Percentiles rank a stretch among this genome's conserved stretches.
Conservation (phyloP, 2,113 vertebrate species). For the Myiagra hebetior region DNA sequence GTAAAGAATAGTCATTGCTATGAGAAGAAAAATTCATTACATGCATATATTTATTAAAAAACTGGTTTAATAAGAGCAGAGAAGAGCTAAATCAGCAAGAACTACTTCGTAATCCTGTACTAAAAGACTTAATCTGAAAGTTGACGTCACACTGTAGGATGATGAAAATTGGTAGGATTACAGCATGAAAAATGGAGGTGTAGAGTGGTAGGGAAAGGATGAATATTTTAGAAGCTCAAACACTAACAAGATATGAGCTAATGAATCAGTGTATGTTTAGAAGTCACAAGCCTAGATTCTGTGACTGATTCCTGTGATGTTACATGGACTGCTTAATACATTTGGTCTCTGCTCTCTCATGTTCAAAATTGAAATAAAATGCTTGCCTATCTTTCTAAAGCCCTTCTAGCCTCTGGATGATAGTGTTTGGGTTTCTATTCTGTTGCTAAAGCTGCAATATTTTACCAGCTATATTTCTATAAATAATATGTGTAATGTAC, state of each 20-base stretch:
- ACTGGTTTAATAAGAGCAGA: background rate
- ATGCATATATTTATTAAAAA: background rate
- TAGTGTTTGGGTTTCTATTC: background rate
- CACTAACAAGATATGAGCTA: conserved; percentile 24
- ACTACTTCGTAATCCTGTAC: background rate
- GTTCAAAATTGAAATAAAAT: conserved; percentile 17
- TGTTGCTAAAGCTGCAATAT: background rate
- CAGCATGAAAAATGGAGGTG: background rate
- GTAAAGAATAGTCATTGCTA: background rate
- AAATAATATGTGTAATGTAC: background rate
- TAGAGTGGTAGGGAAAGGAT: background rate
- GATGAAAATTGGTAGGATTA: conserved; percentile 33
- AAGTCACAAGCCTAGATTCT: background rate
- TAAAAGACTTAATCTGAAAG: conserved; percentile 6
- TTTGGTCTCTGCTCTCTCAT: fast-evolving
- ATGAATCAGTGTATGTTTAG: background rate
- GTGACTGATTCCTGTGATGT: background rate
- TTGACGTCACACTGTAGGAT: background rate
- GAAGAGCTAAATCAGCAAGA: background rate
- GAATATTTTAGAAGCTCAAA: conserved; percentile 5
- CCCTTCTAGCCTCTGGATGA: background rate
- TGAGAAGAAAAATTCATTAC: background rate
- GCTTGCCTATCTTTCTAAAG: background rate
- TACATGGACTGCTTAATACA: background rate
- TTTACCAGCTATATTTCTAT: background rate